Base-by-base conservation (phyloP, 1,140 invertebrate genomes). In the Wiebesia pumilae region DNA sequence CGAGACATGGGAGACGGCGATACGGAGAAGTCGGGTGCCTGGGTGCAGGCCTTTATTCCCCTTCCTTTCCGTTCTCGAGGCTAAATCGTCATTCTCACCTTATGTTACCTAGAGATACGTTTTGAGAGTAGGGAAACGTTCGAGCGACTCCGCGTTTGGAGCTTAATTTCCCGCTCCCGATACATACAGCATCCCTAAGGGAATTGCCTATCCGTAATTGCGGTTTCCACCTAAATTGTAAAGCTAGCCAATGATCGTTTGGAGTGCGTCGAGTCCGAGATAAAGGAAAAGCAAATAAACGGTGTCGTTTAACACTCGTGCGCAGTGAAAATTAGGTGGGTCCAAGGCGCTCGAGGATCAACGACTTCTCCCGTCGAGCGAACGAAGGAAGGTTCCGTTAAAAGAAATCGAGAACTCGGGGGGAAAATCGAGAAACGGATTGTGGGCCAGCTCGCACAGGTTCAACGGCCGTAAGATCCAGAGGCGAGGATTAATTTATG, bases 401-500 rank as follows among this genome's bases (percentile, higher is more conserved):
- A 77, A 77, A 54, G 21, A 33, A 12, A 75, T 21, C 73, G 73
- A 43, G 40, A 47, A n/a, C 40, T n/a, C 38, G 73, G 47, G 24
- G 47, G 1, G 30, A 35, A 24, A 75, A 40, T 43, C 14, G 6
- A 47, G 24, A 0, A 43, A 10, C 78, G 33, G 78, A 30, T 51
- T 27, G 4, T 30, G 21, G 33, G 30, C 40, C 30, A n/a, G 35
- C 33, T 35, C 73, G 24, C 7, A 78, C 51, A 21, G 7, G 77
- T 19, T 3, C 30, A 6, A 9, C 0, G n/a, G 3, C n/a, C 1
- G 73, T 21, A n/a, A 40, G 79, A n/a, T 40, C 19, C 33, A 30
- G 27, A 35, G 30, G 21, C 69, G 38, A 43, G 78, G 54, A 77
- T 67, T 80, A 80, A 80, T 85, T 85, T 85, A 89, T 87, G 89